These are phyloP conservation scores for Emydocephalus ijimae DNA, from an alignment of 2,113 vertebrate species.

Conservation along the genomic window DNA sequence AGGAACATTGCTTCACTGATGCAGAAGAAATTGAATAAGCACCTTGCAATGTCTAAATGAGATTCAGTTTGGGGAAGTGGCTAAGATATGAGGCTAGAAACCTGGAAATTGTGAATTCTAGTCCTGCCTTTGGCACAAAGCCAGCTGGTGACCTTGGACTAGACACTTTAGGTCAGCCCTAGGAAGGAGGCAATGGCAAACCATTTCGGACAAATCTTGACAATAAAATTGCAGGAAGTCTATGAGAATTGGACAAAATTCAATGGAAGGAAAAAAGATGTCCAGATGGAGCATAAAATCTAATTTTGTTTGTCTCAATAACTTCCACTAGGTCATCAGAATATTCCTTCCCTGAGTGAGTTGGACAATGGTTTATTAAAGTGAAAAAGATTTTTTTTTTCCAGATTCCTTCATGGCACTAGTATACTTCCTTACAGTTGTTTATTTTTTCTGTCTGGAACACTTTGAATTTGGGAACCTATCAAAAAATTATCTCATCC, in stretches of 20 bases:
- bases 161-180: not conserved
- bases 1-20: conserved; percentile 63
- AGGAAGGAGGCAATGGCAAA: not conserved
- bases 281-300: conserved; percentile 72
- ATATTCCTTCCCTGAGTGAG: conserved; percentile 74
- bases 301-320: conserved; percentile 73
- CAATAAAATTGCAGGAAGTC: not conserved
- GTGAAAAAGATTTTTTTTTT: conserved; percentile 62
- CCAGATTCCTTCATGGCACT: conserved; percentile 50
- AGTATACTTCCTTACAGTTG: conserved; percentile 40
- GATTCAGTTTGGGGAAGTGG: not conserved
- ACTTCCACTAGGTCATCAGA: conserved; percentile 66
- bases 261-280: not conserved
- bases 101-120: not conserved
- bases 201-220: not conserved
- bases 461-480: not conserved
- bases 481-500: not conserved
- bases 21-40: conserved; percentile 72
- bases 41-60: conserved; percentile 57
- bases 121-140: not conserved
- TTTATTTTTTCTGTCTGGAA: conserved; percentile 15
- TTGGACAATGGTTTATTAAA: conserved; percentile 72
- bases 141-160: not conserved
- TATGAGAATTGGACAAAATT: not conserved
- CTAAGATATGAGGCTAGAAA: not conserved